These are phyloP conservation scores for Sebastes dallii DNA, from an alignment of 2,797 vertebrate species.

Conservation along the genomic window DNA sequence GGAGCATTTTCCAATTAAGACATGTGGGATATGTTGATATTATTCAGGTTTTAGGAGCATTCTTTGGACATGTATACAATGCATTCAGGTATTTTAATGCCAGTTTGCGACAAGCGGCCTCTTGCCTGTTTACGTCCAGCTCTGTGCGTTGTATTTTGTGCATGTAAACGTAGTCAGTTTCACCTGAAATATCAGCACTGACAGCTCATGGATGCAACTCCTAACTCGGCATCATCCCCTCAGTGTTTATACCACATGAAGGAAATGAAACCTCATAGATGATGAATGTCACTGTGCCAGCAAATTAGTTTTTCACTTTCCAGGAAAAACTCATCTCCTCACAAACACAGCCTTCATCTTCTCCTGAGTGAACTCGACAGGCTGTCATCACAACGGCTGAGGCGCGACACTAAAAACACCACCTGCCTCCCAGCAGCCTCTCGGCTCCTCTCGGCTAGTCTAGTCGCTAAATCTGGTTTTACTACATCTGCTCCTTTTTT, in stretches of 20 bases:
- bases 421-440: constrained; percentile 30
- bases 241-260: not conserved
- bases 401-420: constrained; percentile 13
- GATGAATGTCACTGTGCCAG: not conserved
- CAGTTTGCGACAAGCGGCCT: too few species aligned
- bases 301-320: not conserved
- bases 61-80: too few species aligned
- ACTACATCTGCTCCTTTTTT: not conserved
- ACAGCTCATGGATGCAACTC: not conserved
- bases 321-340: not conserved
- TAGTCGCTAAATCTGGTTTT: constrained; percentile 15
- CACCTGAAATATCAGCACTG: not conserved
- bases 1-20: too few species aligned
- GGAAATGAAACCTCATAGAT: not conserved
- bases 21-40: too few species aligned
- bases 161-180: too few species aligned
- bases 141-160: too few species aligned
- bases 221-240: not conserved
- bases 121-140: too few species aligned
- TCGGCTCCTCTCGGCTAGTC: not conserved
- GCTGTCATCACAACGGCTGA: not conserved
- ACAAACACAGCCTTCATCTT: not conserved
- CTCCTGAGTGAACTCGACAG: not conserved
- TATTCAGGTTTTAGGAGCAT: too few species aligned
- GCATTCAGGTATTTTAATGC: too few species aligned